phyloP scores from a whole-genome alignment of 2,888 invertebrate species.

The Coronaproctus castanopsis region DNA sequence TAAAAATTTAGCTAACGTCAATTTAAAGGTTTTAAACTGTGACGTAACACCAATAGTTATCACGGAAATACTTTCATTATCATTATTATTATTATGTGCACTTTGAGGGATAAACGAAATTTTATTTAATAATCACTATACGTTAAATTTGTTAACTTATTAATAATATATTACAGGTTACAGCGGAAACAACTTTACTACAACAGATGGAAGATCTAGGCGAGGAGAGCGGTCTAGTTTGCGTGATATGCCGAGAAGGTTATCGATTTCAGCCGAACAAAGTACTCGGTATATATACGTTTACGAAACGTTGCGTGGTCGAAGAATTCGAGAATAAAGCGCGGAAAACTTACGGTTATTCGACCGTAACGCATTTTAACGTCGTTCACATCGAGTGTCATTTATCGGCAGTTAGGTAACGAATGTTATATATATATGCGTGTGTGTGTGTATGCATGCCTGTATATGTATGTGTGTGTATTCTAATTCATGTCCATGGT shows the following conservation, averaged over 20 bases:
- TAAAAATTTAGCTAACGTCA: too few species aligned
- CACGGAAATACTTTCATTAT: too few species aligned
- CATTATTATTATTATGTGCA: too few species aligned
- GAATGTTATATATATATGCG: too few species aligned
- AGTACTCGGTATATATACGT: slow-evolving; percentile 90
- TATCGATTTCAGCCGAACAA: slow-evolving; percentile 87
- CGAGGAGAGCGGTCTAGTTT: slow-evolving; percentile 86
- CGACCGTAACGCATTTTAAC: slow-evolving; percentile 94
- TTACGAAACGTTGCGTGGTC: slow-evolving; percentile 80
- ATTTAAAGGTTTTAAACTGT: too few species aligned
- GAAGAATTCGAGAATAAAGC: slow-evolving; percentile 82
- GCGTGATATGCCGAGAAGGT: slow-evolving; percentile 94
- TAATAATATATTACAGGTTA: slow-evolving; percentile 36
- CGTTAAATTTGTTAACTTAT: too few species aligned
- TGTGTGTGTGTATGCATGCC: too few species aligned
- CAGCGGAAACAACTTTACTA: slow-evolving; percentile 61
- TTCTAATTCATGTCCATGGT: too few species aligned
- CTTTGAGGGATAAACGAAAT: too few species aligned
- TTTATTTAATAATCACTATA: too few species aligned
- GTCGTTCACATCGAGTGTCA: slow-evolving; percentile 97
- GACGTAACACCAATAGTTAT: too few species aligned
- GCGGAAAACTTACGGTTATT: slow-evolving; percentile 70
- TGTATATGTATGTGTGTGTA: too few species aligned
- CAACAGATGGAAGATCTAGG: slow-evolving; percentile 87
- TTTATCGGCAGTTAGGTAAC: slow-evolving; percentile 75